phyloP scores from a whole-genome alignment of 2,113 vertebrate species.

The Sapayoa aenigma region DNA sequence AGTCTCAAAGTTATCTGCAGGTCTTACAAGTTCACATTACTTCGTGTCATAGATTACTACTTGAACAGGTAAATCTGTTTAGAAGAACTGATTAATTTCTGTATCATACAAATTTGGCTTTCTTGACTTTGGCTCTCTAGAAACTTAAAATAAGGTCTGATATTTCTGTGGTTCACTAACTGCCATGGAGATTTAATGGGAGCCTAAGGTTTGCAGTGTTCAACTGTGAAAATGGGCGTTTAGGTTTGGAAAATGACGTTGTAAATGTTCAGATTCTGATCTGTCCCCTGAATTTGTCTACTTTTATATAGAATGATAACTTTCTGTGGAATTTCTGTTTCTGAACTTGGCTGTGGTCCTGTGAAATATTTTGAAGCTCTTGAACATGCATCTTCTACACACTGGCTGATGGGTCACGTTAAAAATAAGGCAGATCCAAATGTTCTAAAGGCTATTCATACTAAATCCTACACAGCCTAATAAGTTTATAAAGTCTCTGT shows the following conservation, averaged over 20 bases:
- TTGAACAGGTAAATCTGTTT: neutral
- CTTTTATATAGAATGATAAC: neutral
- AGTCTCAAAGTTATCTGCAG: neutral
- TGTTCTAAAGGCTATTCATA: neutral
- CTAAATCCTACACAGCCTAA: neutral
- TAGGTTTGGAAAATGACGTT: rapidly evolving
- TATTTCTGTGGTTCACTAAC: neutral
- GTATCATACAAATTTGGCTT: neutral
- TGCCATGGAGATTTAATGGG: neutral
- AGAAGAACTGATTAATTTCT: neutral
- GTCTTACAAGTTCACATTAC: neutral
- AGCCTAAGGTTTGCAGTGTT: neutral
- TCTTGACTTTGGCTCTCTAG: neutral
- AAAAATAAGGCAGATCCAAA: neutral
- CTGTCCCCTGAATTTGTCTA: neutral
- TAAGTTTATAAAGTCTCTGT: neutral
- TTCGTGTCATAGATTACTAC: neutral
- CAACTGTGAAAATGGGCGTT: neutral
- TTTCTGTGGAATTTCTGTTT: neutral
- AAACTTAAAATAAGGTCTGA: neutral
- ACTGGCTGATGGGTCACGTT: neutral
- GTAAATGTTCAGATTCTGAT: neutral
- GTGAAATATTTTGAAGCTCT: neutral
- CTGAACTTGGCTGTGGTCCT: neutral
- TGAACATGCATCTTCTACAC: neutral